These are phyloP conservation scores for Emberiza fucata DNA, from an alignment of 2,113 vertebrate genomes.

Conservation along the genomic window DNA sequence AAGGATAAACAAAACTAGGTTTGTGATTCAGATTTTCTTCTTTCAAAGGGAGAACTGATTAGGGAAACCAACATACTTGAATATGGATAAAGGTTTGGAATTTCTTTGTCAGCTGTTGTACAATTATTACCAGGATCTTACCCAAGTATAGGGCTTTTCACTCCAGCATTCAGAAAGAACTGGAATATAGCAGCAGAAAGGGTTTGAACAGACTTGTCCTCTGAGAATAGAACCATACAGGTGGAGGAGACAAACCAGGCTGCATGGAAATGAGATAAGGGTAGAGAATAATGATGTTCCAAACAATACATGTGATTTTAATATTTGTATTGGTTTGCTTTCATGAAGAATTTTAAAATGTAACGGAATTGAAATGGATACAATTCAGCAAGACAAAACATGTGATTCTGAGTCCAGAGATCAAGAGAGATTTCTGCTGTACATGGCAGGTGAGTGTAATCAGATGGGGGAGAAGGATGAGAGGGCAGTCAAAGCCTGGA, in stretches of 20 bases:
- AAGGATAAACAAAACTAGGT: slow-evolving; percentile 11
- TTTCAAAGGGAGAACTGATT: slow-evolving; percentile 17
- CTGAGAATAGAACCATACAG: not conserved
- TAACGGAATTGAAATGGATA: not conserved
- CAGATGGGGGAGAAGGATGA: not conserved
- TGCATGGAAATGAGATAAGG: not conserved
- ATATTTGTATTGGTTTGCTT: not conserved
- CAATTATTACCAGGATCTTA: not conserved
- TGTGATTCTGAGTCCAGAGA: not conserved
- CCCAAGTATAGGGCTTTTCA: not conserved
- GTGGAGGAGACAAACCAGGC: not conserved
- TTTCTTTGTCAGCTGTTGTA: not conserved
- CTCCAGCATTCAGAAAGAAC: not conserved
- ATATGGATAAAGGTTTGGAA: not conserved
- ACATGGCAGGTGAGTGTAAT: too few relatives aligned
- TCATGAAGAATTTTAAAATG: not conserved
- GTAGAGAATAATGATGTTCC: not conserved
- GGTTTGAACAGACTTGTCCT: not conserved
- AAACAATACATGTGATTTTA: not conserved
- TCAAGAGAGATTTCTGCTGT: not conserved
- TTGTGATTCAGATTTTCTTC: not conserved
- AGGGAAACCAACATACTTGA: not conserved
- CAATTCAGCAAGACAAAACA: not conserved
- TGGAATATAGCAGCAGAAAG: not conserved
- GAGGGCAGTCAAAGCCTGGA: not conserved